Percentiles rank a stretch among this genome's conserved stretches.
Conservation (phyloP, 2,113 vertebrate genomes). For the Scytalopus superciliaris region DNA sequence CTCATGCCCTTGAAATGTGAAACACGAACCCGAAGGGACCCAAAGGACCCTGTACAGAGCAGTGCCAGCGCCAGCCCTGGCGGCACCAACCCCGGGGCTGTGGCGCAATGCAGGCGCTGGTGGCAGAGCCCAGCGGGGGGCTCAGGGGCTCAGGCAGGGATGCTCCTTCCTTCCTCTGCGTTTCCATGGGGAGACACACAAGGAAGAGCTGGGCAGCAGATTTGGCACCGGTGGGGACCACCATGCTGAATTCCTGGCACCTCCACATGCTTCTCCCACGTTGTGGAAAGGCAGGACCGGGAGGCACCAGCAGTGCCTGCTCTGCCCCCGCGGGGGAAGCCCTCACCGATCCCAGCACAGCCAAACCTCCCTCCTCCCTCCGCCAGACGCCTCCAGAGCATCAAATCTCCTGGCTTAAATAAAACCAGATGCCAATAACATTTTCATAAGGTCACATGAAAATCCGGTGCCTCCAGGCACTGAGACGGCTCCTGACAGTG, state of each 20-base stretch:
- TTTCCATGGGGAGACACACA: rapidly evolving
- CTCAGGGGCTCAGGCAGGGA: neutral
- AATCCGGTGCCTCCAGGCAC: neutral
- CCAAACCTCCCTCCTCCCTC: neutral
- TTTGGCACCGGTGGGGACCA: neutral
- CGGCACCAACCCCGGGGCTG: neutral
- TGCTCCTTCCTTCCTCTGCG: neutral
- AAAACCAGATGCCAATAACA: conserved; percentile 57
- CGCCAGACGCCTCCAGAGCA: neutral
- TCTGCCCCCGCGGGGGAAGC: neutral
- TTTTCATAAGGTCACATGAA: conserved; percentile 41
- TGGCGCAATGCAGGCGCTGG: neutral
- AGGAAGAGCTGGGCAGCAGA: neutral
- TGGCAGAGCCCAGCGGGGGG: neutral
- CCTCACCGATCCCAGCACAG: neutral
- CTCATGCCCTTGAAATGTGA: conserved; percentile 64
- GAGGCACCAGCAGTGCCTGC: neutral
- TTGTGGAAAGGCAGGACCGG: neutral
- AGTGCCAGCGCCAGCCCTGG: neutral
- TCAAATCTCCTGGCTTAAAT: conserved; percentile 29
- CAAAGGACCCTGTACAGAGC: neutral
- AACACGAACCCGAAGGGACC: conserved; percentile 10
- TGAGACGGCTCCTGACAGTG: neutral
- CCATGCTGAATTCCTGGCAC: rapidly evolving
- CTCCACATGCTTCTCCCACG: rapidly evolving